A percentile compares a stretch with the other conserved stretches of the same genome.
Conservation (phyloP, 1,140 invertebrate genomes). For the Orius insidiosus region DNA sequence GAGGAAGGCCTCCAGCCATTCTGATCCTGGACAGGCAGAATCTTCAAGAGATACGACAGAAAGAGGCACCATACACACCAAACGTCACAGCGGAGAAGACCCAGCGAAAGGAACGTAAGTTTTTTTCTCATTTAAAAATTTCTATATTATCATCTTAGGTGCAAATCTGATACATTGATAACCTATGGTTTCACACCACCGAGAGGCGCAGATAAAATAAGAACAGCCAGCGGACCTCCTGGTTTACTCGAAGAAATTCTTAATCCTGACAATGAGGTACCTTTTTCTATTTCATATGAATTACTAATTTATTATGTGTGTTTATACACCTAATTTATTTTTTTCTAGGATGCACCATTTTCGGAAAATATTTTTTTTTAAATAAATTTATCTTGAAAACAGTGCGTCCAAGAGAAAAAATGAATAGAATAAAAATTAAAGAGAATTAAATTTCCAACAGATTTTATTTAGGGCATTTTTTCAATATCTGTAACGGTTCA, state of each 20-base stretch:
- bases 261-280: constrained; percentile 35
- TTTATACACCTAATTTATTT: neutral
- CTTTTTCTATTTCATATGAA: too few species aligned
- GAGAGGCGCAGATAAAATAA: constrained; percentile 36
- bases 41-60: constrained; percentile 41
- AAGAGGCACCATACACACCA: constrained; percentile 90
- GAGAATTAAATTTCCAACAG: too few species aligned
- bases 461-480: too few species aligned
- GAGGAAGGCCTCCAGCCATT: constrained; percentile 71
- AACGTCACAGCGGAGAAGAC: constrained; percentile 84
- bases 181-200: constrained; percentile 26
- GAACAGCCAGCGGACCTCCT: constrained; percentile 43
- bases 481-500: too few species aligned
- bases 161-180: constrained; percentile 33
- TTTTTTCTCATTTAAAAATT: too few species aligned
- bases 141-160: too few species aligned
- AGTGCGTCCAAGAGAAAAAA: too few species aligned
- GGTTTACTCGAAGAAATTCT: constrained; percentile 38
- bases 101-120: constrained; percentile 4
- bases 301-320: neutral
- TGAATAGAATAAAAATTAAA: too few species aligned
- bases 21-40: constrained; percentile 19
- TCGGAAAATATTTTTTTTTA: too few species aligned
- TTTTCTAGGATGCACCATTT: too few species aligned
- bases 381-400: too few species aligned